Evolutionary conservation across 2,797 vertebrate species (phyloP).

Genomic region (Coilia nasus): DNA sequence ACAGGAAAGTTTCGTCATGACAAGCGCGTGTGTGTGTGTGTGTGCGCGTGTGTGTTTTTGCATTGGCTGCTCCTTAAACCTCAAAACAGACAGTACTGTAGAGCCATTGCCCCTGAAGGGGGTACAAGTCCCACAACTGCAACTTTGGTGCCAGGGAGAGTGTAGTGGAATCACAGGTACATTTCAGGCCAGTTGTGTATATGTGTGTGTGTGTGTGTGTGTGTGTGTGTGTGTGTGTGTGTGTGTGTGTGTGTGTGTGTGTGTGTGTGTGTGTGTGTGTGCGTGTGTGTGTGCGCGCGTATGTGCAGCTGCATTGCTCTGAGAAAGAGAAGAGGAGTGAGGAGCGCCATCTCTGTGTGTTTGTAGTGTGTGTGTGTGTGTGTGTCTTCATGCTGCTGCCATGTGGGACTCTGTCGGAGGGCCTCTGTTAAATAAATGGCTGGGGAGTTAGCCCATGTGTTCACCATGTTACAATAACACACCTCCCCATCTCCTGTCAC

Average conservation of each 20-base stretch:
- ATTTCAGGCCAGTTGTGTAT: conserved; percentile 11
- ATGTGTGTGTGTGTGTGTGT: conserved; percentile 52
- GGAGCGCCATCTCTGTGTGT: conserved; percentile 63
- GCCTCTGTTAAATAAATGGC: conserved; percentile 88
- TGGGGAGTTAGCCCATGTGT: conserved; percentile 88
- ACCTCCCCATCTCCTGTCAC: conserved; percentile 60
- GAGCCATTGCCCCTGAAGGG: neutral
- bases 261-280: conserved; percentile 60
- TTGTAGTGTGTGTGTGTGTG: conserved; percentile 53
- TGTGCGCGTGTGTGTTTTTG: neutral
- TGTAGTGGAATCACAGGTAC: neutral
- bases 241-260: conserved; percentile 46
- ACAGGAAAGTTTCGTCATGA: neutral
- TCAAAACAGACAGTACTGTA: conserved; percentile 1
- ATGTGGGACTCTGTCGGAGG: conserved; percentile 76
- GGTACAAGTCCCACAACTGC: neutral
- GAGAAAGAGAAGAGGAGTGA: neutral
- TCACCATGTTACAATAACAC: conserved; percentile 96
- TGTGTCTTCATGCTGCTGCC: conserved; percentile 66
- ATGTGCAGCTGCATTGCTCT: conserved; percentile 51
- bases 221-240: conserved; percentile 64
- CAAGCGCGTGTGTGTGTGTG: neutral
- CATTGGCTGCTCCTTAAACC: neutral
- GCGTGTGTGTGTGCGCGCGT: conserved; percentile 67
- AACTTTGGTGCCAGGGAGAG: neutral